Conservation (phyloP, 2,113 vertebrate species). For the Chauna torquata region DNA sequence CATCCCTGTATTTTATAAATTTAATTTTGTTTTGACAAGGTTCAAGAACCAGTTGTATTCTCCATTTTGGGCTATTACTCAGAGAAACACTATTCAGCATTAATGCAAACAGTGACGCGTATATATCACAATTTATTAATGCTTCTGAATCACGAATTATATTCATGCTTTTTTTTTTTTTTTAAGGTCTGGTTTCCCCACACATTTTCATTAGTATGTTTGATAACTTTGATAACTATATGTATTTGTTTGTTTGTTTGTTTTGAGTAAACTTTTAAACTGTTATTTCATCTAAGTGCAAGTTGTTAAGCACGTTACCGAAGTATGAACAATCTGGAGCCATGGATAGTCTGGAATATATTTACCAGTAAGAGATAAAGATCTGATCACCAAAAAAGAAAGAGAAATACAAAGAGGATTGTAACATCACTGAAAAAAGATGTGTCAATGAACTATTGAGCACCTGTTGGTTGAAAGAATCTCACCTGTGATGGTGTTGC, state of each 20-base stretch:
- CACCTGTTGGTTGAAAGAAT: neutral
- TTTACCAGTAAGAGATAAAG: neutral
- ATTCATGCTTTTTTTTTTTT: neutral
- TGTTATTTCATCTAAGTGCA: neutral
- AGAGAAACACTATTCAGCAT: neutral
- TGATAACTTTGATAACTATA: neutral
- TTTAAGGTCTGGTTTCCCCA: neutral
- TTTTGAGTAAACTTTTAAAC: neutral
- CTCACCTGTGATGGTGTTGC: neutral
- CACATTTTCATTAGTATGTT: neutral
- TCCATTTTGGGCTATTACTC: neutral
- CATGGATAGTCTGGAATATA: neutral
- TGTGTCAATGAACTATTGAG: neutral
- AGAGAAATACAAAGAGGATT: neutral
- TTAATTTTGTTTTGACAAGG: neutral
- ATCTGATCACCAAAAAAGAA: neutral
- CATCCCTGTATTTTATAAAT: neutral
- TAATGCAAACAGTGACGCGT: neutral
- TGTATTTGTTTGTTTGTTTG: too few relatives aligned
- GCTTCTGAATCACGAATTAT: neutral
- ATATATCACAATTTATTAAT: neutral
- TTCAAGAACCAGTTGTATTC: neutral
- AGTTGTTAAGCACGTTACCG: neutral
- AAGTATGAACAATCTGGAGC: neutral
- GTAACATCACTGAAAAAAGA: neutral